phyloP scores from a whole-genome alignment of 1,140 invertebrate genomes.

The Centruroides sculpturatus region DNA sequence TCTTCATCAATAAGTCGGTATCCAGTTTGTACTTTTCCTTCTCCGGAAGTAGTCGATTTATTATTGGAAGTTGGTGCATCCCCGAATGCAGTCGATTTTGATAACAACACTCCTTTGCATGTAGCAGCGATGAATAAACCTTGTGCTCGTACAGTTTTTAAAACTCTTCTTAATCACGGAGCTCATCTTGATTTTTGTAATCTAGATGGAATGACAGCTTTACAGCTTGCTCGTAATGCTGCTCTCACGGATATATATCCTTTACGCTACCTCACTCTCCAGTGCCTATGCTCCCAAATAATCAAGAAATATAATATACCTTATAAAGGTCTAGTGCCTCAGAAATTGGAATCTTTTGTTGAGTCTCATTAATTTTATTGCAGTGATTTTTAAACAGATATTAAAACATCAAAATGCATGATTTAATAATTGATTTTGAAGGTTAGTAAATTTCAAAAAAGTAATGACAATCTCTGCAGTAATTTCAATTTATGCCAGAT shows the following conservation, averaged over 20 bases:
- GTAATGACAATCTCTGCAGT: no score
- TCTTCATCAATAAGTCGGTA: slow-evolving; percentile 43
- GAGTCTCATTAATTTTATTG: slow-evolving; percentile 6
- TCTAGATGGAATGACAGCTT: slow-evolving; percentile 56
- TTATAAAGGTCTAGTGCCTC: slow-evolving; percentile 44
- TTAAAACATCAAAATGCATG: no score
- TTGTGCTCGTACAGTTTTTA: slow-evolving; percentile 41
- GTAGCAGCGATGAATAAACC: slow-evolving; percentile 42
- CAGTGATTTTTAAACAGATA: no score
- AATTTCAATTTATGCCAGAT: no score
- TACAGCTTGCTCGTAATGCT: slow-evolving; percentile 39
- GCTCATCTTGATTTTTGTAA: slow-evolving; percentile 81
- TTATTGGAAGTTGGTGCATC: slow-evolving; percentile 68
- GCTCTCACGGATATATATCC: slow-evolving; percentile 40
- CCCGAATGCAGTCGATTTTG: slow-evolving; percentile 45
- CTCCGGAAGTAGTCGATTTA: slow-evolving; percentile 52
- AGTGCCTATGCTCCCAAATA: slow-evolving; percentile 62
- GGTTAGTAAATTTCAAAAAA: no score
- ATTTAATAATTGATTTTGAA: no score
- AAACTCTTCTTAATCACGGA: slow-evolving; percentile 53
- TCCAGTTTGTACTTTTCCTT: slow-evolving; percentile 58
- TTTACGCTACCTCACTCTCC: slow-evolving; percentile 57
- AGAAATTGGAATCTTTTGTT: slow-evolving; percentile 19
- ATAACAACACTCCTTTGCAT: slow-evolving; percentile 69
- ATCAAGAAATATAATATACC: slow-evolving; percentile 47